Conservation (phyloP, 2,888 invertebrate genomes). For the Bugulina stolonifera region DNA sequence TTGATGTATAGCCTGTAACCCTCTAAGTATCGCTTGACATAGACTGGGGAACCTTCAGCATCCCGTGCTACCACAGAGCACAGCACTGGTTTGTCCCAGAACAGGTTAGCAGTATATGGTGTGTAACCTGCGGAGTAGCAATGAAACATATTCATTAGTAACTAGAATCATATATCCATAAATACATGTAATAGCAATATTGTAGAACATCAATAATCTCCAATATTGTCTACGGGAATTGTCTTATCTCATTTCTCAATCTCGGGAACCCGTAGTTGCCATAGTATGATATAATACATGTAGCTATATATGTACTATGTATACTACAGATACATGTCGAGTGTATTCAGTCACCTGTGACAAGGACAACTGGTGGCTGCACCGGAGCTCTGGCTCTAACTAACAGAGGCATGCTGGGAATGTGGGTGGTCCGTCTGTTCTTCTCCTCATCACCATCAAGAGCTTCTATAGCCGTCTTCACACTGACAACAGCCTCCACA, state of each 20-base stretch:
- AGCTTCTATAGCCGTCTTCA: constrained; percentile 46
- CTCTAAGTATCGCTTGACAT: constrained; percentile 46
- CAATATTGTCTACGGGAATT: too few species aligned
- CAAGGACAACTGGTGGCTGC: constrained; percentile 37
- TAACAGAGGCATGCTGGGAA: constrained; percentile 44
- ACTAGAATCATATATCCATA: too few species aligned
- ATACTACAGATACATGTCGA: too few species aligned
- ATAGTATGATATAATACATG: too few species aligned
- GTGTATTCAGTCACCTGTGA: too few species aligned
- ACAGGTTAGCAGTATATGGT: constrained; percentile 44
- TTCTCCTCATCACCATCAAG: constrained; percentile 39
- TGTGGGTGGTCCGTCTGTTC: constrained; percentile 48
- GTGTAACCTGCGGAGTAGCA: constrained; percentile 46
- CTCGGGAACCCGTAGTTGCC: too few species aligned
- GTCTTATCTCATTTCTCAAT: too few species aligned
- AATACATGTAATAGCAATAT: too few species aligned
- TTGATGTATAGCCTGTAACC: constrained; percentile 51
- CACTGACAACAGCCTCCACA: constrained; percentile 51
- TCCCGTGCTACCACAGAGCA: constrained; percentile 44
- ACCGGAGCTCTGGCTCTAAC: constrained; percentile 49
- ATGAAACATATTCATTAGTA: too few species aligned
- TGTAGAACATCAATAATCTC: too few species aligned
- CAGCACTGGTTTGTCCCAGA: constrained; percentile 52
- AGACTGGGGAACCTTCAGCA: constrained; percentile 42
- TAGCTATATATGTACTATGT: too few species aligned